Evolutionary conservation across 2,888 invertebrate species (phyloP).

Genomic region (Ormyrus labotus): DNA sequence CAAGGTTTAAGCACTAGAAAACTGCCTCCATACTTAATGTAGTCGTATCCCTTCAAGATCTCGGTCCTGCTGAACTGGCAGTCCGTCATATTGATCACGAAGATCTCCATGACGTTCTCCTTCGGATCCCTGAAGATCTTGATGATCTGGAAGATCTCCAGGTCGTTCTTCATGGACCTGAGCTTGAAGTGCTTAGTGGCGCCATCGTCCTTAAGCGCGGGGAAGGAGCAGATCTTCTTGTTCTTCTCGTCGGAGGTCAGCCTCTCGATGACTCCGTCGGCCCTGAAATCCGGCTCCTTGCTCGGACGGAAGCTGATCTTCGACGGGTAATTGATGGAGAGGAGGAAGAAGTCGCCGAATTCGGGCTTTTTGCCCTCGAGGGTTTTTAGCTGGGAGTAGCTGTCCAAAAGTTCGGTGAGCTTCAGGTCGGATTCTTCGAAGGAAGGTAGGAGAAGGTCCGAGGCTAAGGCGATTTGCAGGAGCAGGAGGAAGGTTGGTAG

Average conservation of each 20-base stretch:
- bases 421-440: background rate
- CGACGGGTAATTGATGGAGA: conserved; percentile 29
- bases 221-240: conserved; percentile 28
- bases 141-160: conserved; percentile 34
- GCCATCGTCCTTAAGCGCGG: conserved; percentile 6
- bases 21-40: background rate
- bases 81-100: conserved; percentile 37
- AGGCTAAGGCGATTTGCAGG: background rate
- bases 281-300: background rate
- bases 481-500: background rate
- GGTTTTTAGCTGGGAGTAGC: background rate
- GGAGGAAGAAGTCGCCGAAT: conserved; percentile 19
- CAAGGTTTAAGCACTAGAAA: conserved; percentile 8
- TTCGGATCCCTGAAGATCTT: conserved; percentile 1
- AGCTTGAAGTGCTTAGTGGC: conserved; percentile 2
- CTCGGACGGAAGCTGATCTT: conserved; percentile 6
- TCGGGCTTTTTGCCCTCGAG: background rate
- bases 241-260: background rate
- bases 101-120: conserved; percentile 25
- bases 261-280: conserved; percentile 39
- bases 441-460: background rate
- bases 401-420: background rate
- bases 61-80: conserved; percentile 28
- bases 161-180: background rate
- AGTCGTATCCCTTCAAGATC: conserved; percentile 36